A percentile compares a stretch with the other conserved stretches of the same genome.
Conservation (phyloP, 1,140 invertebrate genomes). For the Heliconius hermathena region DNA sequence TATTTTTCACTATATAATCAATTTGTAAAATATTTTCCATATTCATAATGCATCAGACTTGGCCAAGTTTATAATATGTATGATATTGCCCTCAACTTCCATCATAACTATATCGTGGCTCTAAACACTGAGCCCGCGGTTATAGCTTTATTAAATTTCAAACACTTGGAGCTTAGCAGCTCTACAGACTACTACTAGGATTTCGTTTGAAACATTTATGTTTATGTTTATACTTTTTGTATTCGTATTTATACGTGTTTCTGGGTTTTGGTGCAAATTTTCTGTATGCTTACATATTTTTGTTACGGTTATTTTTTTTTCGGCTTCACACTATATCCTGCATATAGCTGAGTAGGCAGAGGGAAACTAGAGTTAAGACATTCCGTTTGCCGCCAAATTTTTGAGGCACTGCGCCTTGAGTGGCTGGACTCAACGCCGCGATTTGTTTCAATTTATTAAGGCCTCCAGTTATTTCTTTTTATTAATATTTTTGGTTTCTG, state of each 20-base stretch:
- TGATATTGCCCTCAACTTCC: constrained; percentile 13
- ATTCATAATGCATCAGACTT: constrained; percentile 6
- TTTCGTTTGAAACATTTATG: not conserved
- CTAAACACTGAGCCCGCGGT: constrained; percentile 21
- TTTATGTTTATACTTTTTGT: not conserved
- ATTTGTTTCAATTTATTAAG: no score
- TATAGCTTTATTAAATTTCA: constrained; percentile 31
- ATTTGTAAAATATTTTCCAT: not conserved
- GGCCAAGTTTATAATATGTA: constrained; percentile 5
- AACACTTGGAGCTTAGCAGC: constrained; percentile 21
- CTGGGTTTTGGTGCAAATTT: not conserved
- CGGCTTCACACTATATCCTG: not conserved
- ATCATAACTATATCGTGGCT: constrained; percentile 12
- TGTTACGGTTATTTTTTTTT: not conserved
- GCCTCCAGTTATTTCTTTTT: no score
- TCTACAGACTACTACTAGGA: not conserved
- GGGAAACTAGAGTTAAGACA: no score
- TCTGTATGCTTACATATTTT: not conserved
- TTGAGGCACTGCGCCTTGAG: no score
- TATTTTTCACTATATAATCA: not conserved
- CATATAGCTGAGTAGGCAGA: not conserved
- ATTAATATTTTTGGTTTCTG: no score
- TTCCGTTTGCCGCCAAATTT: no score
- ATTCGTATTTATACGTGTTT: not conserved
- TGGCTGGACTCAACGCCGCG: no score